Base-by-base conservation (phyloP, 2,113 vertebrate species). In the Psophia crepitans region DNA sequence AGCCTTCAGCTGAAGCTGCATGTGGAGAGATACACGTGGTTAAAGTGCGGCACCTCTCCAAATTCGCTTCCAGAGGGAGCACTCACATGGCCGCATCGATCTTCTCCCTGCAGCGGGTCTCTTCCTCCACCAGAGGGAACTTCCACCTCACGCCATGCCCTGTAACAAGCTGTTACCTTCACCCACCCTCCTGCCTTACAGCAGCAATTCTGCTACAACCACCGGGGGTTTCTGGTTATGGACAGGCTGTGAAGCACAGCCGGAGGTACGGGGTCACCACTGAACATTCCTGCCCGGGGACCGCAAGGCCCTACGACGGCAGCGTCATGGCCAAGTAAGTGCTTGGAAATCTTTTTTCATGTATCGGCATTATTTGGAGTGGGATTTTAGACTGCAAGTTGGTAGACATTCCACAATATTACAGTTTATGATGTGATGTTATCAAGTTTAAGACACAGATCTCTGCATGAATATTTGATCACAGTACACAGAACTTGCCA, bases 51-150 rank as follows among this genome's bases (percentile, higher is more conserved):
- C 91, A 60, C 32, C n/a, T 49, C 23, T 33, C 35, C 66, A 49
- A 61, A 30, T 5, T 1, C 4, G 18, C 41, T 82, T 32, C 44
- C 26, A 10, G 18, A 10, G 18, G n/a, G 20, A 57, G 8, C 17
- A 14, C 0, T n/a, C 7, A 11, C 33, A 8, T 1, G 2, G 5
- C 28, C 1, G 4, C 23, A 0, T 12, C 1, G 60, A 65, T 58
- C 27, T 51, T 33, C 64, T 6, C 33, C 57, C 73, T 82, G 96
- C 46, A 95, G 77, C 73, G 65, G 80, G 41, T 23, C 39, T 26
- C 33, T 43, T 84, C 61, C 35, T 94, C 95, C 95, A 92, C 84
- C 81, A 95, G 94, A 65, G 92, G 96, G 94, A 95, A 94, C 95
- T 95, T 96, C 19, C 84, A 89, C 51, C 39, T 49, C 80, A 64